Evolutionary conservation across 2,888 invertebrate genomes (phyloP).

Genomic region (Ochropacha duplaris): DNA sequence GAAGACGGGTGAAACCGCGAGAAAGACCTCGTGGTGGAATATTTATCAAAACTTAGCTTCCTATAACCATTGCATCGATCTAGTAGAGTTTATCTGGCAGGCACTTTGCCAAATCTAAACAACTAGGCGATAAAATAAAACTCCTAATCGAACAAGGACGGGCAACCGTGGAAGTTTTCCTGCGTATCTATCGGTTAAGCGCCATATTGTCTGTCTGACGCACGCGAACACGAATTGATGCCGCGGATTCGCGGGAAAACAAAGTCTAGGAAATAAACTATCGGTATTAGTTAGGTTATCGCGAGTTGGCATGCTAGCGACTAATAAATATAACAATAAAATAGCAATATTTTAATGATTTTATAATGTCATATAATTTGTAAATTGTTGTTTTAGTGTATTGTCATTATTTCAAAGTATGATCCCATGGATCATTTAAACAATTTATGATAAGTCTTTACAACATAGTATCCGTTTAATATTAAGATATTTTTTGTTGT

Average conservation of each 20-base stretch:
- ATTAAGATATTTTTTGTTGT: too few species aligned
- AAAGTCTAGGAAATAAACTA: background rate
- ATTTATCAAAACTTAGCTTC: background rate
- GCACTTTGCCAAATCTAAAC: slow-evolving; percentile 54
- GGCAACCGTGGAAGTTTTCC: slow-evolving; percentile 49
- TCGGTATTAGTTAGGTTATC: too few species aligned
- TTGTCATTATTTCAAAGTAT: background rate
- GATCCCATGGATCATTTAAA: background rate
- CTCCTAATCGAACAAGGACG: slow-evolving; percentile 34
- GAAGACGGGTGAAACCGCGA: too few species aligned
- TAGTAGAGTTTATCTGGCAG: slow-evolving; percentile 29
- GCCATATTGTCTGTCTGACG: slow-evolving; percentile 45
- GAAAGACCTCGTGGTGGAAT: too few species aligned
- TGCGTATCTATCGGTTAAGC: slow-evolving; percentile 15
- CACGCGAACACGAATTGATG: slow-evolving; percentile 18
- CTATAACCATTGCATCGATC: slow-evolving; percentile 1
- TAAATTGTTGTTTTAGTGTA: background rate
- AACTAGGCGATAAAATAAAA: slow-evolving; percentile 46
- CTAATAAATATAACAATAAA: background rate
- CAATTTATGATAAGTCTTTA: too few species aligned
- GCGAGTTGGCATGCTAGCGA: background rate
- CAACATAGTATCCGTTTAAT: too few species aligned
- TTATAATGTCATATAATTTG: background rate
- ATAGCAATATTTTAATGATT: background rate
- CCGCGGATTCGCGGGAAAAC: background rate